Base-by-base conservation (phyloP, 1,140 invertebrate genomes). In the Leptinotarsa texana region DNA sequence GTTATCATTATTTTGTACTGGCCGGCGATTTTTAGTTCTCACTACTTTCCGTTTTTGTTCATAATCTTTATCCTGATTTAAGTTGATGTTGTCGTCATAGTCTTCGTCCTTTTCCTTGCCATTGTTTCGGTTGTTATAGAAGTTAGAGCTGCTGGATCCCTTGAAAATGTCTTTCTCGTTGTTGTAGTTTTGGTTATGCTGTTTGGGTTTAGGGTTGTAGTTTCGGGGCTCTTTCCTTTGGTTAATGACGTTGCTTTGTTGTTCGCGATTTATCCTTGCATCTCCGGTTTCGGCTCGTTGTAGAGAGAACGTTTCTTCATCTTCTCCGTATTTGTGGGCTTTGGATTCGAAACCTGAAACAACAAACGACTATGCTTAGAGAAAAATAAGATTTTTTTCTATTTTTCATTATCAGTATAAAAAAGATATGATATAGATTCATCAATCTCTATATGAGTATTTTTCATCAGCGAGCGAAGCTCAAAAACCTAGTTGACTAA, bases 251-350 rank as follows among this genome's bases (percentile, higher is more conserved):
- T 82, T 75, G 1, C 76, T 74, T 74, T 85, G 83, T 72, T 84
- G 83, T 68, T 85, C 84, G 18, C 81, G 76, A 49, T 86, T 85
- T 11, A 87, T 80, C n/a, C 84, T 79, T 21, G 88, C 86, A 75
- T 91, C 90, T 47, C 92, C 92, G 73, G 91, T 92, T 84, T 94
- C 93, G 24, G 92, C 92, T 17, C 92, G 87, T 80, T 94, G 92
- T 6, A 94, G 87, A 79, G 91, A 89, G 83, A 93, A 94, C 57
- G 92, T 91, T 15, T 90, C 87, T 84, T 94, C 92, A 27, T 91
- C 90, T 82, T 94, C 93, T 71, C 89, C 89, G 75, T 88, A 86
- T 73, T 88, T 88, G 22, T 87, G 82, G 67, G 89, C 88, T 83
- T 90, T 91, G 57, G 88, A 90, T 79, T 91, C 90, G 80, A 87